A percentile compares a stretch with the other conserved stretches of the same genome.
Evolutionary conservation across 2,113 vertebrate species (phyloP).

Genomic region (Actinemys pallida): DNA sequence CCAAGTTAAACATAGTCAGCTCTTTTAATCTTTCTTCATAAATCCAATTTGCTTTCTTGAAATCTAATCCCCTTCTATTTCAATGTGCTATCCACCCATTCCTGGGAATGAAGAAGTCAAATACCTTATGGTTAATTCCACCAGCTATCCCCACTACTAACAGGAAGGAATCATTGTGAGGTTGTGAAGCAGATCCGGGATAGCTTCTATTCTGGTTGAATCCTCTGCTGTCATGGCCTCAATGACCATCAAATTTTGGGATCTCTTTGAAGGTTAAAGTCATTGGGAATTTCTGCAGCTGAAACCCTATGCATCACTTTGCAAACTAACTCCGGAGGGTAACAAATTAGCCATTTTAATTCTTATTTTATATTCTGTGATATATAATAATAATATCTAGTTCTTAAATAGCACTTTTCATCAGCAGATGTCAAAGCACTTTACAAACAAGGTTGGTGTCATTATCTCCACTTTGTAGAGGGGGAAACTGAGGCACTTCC

Average conservation of each 20-base stretch:
- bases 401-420: background rate
- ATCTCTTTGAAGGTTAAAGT: slow-evolving; percentile 3
- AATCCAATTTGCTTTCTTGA: slow-evolving; percentile 62
- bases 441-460: background rate
- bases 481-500: background rate
- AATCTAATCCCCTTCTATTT: slow-evolving; percentile 52
- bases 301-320: background rate
- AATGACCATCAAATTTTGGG: background rate
- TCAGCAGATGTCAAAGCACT: background rate
- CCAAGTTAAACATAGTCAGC: slow-evolving; percentile 73
- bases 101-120: slow-evolving; percentile 28
- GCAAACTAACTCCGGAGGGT: background rate
- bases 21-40: slow-evolving; percentile 69
- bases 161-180: slow-evolving; percentile 34
- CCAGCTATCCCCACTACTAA: slow-evolving; percentile 21
- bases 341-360: background rate
- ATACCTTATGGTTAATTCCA: slow-evolving; percentile 65
- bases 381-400: background rate
- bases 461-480: background rate
- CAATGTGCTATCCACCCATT: slow-evolving; percentile 48
- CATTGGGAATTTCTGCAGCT: background rate
- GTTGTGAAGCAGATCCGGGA: background rate
- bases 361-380: background rate
- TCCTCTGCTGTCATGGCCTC: background rate
- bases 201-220: background rate